These are phyloP conservation scores for Aegotheles bennettii DNA, from an alignment of 2,113 vertebrate genomes.

Conservation along the genomic window DNA sequence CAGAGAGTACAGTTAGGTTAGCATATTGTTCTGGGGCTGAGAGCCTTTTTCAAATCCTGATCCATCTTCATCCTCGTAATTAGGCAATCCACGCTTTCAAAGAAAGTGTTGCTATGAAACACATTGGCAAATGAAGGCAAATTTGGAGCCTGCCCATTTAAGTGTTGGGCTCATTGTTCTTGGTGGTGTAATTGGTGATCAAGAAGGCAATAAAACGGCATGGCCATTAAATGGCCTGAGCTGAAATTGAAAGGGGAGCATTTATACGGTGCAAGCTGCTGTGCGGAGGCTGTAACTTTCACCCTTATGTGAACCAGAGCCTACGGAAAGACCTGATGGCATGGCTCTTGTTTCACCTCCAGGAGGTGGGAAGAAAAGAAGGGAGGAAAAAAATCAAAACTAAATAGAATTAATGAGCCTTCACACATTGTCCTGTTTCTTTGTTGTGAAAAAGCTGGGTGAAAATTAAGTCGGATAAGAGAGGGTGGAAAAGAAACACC, in stretches of 20 bases:
- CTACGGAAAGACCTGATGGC: constrained; percentile 66
- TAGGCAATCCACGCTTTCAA: constrained; percentile 42
- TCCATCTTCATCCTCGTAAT: constrained; percentile 74
- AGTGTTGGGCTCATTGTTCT: constrained; percentile 72
- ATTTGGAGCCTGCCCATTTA: constrained; percentile 71
- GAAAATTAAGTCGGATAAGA: constrained; percentile 69
- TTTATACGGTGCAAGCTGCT: constrained; percentile 54
- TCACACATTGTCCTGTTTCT: constrained; percentile 78
- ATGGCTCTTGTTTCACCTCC: constrained; percentile 78
- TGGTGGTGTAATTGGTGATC: constrained; percentile 76
- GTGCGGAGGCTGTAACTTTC: constrained; percentile 61
- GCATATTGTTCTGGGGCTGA: constrained; percentile 66
- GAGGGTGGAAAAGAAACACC: constrained; percentile 66
- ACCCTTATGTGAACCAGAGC: constrained; percentile 75
- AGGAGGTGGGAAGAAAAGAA: constrained; percentile 60
- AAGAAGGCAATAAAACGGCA: constrained; percentile 73
- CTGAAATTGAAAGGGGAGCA: constrained; percentile 61
- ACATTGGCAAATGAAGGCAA: constrained; percentile 73
- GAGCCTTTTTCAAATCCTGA: constrained; percentile 67
- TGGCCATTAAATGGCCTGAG: constrained; percentile 58
- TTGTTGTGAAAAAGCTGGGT: constrained; percentile 73
- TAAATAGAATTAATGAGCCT: constrained; percentile 82
- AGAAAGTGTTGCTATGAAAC: constrained; percentile 79
- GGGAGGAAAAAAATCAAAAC: constrained; percentile 68
- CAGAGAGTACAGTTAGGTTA: constrained; percentile 62